Evolutionary conservation across 1,140 invertebrate species (phyloP).

Genomic region (Pogonomyrmex californicus): DNA sequence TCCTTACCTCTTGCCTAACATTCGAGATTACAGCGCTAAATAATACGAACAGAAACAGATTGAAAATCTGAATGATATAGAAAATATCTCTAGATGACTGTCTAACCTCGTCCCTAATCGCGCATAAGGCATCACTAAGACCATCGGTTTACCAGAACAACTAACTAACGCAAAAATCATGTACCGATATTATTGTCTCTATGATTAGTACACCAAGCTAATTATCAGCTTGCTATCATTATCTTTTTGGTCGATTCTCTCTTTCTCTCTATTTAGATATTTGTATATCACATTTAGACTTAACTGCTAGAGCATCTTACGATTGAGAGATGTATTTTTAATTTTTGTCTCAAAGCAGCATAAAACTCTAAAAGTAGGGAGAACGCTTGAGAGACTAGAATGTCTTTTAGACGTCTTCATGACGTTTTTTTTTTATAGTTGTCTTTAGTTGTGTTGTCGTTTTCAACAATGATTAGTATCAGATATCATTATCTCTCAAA

Average conservation of each 20-base stretch:
- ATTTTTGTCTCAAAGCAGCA: background rate
- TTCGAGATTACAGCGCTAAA: constrained; percentile 3
- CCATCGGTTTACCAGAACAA: constrained; percentile 38
- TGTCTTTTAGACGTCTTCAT: background rate
- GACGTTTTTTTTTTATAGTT: background rate
- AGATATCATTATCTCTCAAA: constrained; percentile 23
- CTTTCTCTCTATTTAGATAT: constrained; percentile 20
- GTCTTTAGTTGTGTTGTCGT: background rate
- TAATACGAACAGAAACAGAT: constrained; percentile 15
- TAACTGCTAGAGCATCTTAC: constrained; percentile 30
- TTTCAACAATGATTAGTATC: constrained; percentile 12
- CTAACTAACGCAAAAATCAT: constrained; percentile 43
- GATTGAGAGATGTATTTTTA: constrained; percentile 10
- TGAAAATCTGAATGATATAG: background rate
- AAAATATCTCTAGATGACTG: constrained; percentile 40
- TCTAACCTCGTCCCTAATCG: constrained; percentile 23
- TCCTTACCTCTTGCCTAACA: constrained; percentile 15
- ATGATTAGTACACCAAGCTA: constrained; percentile 56
- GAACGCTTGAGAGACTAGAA: background rate
- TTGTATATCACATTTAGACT: constrained; percentile 60
- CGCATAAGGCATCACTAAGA: constrained; percentile 59
- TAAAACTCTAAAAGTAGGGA: constrained; percentile 8
- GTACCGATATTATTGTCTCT: constrained; percentile 51
- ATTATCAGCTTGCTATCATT: constrained; percentile 25
- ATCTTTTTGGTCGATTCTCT: constrained; percentile 16